Conservation (phyloP, 2,888 invertebrate species). For the Drosophila rubida region DNA sequence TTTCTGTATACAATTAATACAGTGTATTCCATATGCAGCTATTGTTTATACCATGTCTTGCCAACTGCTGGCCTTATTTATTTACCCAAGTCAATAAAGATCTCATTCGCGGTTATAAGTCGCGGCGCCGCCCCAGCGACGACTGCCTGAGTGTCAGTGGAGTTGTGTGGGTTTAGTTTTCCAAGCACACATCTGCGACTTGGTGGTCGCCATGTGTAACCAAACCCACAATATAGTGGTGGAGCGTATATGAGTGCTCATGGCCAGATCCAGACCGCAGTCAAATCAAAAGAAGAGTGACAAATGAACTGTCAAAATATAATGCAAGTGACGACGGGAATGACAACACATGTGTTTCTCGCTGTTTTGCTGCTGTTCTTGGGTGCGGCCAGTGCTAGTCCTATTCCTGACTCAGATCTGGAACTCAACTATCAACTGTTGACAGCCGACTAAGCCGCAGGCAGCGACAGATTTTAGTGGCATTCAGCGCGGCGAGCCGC, state of each 20-base stretch:
- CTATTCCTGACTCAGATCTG: slow-evolving; percentile 18
- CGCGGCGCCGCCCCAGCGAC: slow-evolving; percentile 6
- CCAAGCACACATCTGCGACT: slow-evolving; percentile 44
- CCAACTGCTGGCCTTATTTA: slow-evolving; percentile 1
- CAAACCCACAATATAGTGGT: slow-evolving; percentile 15
- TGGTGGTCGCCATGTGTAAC: slow-evolving; percentile 54
- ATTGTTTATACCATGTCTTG: not conserved
- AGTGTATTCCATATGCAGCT: no score
- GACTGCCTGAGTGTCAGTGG: slow-evolving; percentile 39
- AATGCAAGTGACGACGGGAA: slow-evolving; percentile 71
- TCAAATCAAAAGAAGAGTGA: slow-evolving; percentile 73
- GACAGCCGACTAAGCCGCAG: slow-evolving; percentile 72
- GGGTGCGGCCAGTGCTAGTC: slow-evolving; percentile 53
- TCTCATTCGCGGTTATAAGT: slow-evolving; percentile 11
- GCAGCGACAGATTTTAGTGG: slow-evolving; percentile 62
- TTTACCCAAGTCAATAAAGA: slow-evolving; percentile 40
- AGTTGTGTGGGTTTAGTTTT: slow-evolving; percentile 46
- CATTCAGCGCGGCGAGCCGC: slow-evolving; percentile 29
- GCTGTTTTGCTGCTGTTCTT: slow-evolving; percentile 18
- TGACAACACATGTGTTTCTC: slow-evolving; percentile 64
- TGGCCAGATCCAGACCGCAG: slow-evolving; percentile 44
- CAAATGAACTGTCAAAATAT: slow-evolving; percentile 79
- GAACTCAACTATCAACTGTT: slow-evolving; percentile 55
- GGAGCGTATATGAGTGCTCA: slow-evolving; percentile 9
- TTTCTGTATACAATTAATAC: no score